Conservation (phyloP, 2,113 vertebrate genomes). For the Perca flavescens region DNA sequence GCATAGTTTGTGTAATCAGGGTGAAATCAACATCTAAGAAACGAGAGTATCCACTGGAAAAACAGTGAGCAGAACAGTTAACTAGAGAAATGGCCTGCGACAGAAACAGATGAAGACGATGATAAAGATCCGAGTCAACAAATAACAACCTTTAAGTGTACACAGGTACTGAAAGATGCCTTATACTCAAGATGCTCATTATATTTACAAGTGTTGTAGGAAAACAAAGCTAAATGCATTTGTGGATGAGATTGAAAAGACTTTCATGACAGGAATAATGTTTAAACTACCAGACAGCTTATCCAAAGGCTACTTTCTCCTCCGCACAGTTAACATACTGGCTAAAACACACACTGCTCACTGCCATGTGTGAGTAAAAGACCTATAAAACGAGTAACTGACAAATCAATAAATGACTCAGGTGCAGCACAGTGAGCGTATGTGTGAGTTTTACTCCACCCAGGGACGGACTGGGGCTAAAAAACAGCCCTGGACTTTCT, state of each 20-base stretch:
- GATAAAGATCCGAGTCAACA: slow-evolving; percentile 52
- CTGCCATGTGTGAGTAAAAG: slow-evolving; percentile 4
- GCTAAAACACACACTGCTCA: not conserved
- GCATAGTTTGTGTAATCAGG: slow-evolving; percentile 78
- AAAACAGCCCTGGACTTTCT: too few relatives aligned
- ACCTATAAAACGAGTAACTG: not conserved
- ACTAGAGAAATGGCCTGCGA: slow-evolving; percentile 54
- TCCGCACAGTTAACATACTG: not conserved
- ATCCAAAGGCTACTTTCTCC: slow-evolving; percentile 12
- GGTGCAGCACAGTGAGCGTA: not conserved
- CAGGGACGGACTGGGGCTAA: too few relatives aligned
- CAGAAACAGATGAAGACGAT: slow-evolving; percentile 62
- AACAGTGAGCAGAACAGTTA: slow-evolving; percentile 58
- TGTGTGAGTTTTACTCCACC: slow-evolving; percentile 1
- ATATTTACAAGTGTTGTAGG: not conserved
- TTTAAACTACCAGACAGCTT: slow-evolving; percentile 8
- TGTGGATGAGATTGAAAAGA: slow-evolving; percentile 24
- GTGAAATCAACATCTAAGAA: slow-evolving; percentile 76
- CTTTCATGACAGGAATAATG: slow-evolving; percentile 8
- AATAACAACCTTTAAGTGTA: slow-evolving; percentile 45
- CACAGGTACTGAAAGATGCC: slow-evolving; percentile 43
- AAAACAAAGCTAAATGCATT: slow-evolving; percentile 29
- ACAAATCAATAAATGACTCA: not conserved
- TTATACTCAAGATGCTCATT: not conserved
- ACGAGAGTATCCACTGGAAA: slow-evolving; percentile 67